These are phyloP conservation scores for Mormyrops boulengeri DNA, from an alignment of 2,797 vertebrate genomes.

Conservation along the genomic window DNA sequence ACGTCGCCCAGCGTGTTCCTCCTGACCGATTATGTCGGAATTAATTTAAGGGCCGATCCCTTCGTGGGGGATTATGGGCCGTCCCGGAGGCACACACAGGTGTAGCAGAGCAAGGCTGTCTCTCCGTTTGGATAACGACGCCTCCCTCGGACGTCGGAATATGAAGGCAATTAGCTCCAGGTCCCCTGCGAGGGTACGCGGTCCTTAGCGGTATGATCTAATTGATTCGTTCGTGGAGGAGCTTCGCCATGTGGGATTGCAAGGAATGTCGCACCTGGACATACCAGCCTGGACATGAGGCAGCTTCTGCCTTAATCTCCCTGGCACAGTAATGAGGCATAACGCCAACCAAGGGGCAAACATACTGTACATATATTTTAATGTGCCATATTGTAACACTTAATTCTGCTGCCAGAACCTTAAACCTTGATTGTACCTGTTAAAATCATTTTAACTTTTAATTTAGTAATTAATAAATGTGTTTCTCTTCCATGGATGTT, in stretches of 20 bases:
- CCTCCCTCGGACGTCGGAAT: neutral
- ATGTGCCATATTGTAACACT: neutral
- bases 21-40: neutral
- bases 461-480: neutral
- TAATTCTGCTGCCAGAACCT: neutral
- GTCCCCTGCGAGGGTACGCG: neutral
- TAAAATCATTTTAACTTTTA: constrained; percentile 5
- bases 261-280: neutral
- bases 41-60: neutral
- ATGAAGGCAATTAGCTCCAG: neutral
- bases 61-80: neutral
- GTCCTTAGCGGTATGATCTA: neutral
- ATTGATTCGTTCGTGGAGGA: constrained; percentile 4
- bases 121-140: neutral
- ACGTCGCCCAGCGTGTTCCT: neutral
- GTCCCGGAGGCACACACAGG: neutral
- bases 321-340: neutral
- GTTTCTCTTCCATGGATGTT: neutral
- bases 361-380: neutral
- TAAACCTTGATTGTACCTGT: neutral
- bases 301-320: neutral
- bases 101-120: neutral
- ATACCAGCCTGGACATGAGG: neutral
- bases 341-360: neutral
- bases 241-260: neutral